Conservation (phyloP, 2,797 vertebrate species). For the Myiotriccus ornatus region DNA sequence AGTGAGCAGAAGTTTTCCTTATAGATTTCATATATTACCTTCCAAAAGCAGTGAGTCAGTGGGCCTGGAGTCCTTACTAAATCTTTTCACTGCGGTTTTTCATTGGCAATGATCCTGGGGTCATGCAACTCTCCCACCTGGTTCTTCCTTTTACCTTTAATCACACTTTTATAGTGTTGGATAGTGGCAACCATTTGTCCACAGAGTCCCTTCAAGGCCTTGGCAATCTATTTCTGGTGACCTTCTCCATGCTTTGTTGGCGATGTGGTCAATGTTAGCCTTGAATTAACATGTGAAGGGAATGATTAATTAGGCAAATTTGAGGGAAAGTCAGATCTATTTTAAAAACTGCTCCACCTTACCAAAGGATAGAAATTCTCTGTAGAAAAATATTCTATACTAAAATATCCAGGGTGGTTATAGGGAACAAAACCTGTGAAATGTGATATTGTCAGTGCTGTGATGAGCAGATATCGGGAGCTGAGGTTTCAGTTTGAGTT, state of each 20-base stretch:
- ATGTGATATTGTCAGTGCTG: neutral
- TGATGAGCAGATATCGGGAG: neutral
- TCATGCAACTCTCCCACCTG: neutral
- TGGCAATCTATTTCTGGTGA: slow-evolving; percentile 25
- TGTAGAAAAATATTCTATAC: neutral
- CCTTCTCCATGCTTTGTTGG: slow-evolving; percentile 11
- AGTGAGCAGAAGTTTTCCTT: neutral
- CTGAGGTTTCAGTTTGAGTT: neutral
- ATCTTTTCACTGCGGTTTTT: neutral
- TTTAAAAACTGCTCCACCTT: neutral
- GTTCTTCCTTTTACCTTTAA: neutral
- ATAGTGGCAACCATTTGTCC: neutral
- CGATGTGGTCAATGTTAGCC: neutral
- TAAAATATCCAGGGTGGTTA: neutral
- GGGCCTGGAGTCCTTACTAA: neutral
- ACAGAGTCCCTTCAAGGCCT: neutral
- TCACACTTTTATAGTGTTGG: neutral
- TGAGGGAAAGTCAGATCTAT: neutral
- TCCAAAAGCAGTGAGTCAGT: neutral
- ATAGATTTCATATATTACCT: neutral
- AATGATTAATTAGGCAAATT: slow-evolving; percentile 42
- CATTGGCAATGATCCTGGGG: neutral
- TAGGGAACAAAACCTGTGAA: neutral
- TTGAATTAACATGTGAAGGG: neutral
- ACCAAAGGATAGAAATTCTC: neutral